Evolutionary conservation across 2,888 invertebrate genomes (phyloP).

Genomic region (Tryphoninae sp.): DNA sequence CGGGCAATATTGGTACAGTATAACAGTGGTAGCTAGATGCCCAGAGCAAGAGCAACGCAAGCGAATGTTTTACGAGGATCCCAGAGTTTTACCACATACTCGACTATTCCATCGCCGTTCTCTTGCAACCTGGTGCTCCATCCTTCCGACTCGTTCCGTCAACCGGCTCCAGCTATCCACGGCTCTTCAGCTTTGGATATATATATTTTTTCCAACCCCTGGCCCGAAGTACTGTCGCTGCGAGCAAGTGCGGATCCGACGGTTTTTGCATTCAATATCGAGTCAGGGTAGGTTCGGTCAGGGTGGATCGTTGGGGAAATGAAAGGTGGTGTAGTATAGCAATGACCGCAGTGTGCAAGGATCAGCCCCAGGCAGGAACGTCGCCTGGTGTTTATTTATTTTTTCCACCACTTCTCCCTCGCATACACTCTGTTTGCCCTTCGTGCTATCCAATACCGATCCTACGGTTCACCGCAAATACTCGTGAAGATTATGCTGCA

Average conservation of each 20-base stretch:
- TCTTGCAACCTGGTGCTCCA: not conserved
- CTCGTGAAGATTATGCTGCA: constrained; percentile 1
- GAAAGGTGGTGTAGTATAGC: constrained; percentile 35
- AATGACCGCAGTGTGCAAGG: constrained; percentile 15
- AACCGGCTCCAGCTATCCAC: not conserved
- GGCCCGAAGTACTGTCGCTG: constrained; percentile 16
- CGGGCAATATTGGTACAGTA: not conserved
- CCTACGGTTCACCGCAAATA: not conserved
- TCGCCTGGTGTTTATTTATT: constrained; percentile 44
- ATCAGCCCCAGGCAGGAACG: constrained; percentile 55
- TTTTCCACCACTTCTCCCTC: constrained; percentile 6
- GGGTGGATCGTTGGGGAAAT: constrained; percentile 3
- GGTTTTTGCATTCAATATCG: constrained; percentile 52
- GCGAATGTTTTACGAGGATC: constrained; percentile 45
- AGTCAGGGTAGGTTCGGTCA: not conserved
- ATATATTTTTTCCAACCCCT: constrained; percentile 25
- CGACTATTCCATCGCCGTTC: not conserved
- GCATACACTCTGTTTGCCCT: not conserved
- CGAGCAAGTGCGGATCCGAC: constrained; percentile 13
- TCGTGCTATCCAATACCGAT: constrained; percentile 7
- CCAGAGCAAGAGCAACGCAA: constrained; percentile 23
- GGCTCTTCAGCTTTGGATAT: constrained; percentile 12
- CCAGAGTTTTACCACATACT: not conserved
- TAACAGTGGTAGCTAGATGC: not conserved
- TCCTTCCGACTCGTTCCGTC: constrained; percentile 1